These are phyloP conservation scores for Tachysurus vachellii DNA, from an alignment of 2,113 vertebrate species.

Conservation along the genomic window DNA sequence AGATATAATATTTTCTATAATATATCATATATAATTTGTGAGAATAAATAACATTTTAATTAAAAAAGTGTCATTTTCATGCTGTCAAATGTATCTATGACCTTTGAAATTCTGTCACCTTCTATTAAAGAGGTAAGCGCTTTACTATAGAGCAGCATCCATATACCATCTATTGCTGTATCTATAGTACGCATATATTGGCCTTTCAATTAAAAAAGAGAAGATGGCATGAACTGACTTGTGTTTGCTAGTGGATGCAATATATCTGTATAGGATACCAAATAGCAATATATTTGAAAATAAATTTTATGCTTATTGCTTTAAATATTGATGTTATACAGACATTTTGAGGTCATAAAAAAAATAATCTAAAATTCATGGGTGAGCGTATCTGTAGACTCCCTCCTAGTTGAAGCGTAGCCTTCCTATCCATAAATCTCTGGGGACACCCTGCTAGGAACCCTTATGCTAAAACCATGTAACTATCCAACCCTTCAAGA, in stretches of 20 bases:
- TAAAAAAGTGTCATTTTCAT: background rate
- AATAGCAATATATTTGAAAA: background rate
- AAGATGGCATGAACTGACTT: background rate
- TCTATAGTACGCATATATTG: background rate
- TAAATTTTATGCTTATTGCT: background rate
- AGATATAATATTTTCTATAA: background rate
- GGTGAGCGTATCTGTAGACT: background rate
- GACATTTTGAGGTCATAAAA: background rate
- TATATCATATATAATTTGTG: background rate
- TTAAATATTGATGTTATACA: background rate
- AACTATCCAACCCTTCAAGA: background rate
- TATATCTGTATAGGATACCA: background rate
- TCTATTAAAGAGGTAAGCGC: background rate
- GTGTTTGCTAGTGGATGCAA: background rate
- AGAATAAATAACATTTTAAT: constrained; percentile 11
- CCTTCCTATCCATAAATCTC: background rate
- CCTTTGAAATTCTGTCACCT: background rate
- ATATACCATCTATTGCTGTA: background rate
- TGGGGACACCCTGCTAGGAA: background rate
- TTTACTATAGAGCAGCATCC: background rate
- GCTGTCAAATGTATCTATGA: background rate
- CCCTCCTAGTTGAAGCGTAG: background rate
- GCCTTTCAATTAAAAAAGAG: background rate
- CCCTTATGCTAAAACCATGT: background rate
- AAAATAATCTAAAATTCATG: background rate